Conservation (phyloP, 1,140 invertebrate genomes). For the Drosophila auraria region DNA sequence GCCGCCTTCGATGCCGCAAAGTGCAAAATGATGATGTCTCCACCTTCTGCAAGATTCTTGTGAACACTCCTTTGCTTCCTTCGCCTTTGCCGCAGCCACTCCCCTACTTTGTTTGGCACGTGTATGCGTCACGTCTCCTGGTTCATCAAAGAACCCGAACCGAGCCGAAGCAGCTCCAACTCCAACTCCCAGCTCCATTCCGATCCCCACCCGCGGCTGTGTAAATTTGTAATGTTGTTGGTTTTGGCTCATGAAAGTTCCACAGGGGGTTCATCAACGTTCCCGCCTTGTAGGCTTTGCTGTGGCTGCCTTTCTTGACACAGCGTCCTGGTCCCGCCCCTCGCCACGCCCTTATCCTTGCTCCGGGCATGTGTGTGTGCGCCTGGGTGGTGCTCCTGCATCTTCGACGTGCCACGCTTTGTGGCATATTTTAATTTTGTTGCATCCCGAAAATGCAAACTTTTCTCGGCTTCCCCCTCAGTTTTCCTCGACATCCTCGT, state of each 20-base stretch:
- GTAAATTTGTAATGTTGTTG: conserved; percentile 65
- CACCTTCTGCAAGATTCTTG: conserved; percentile 14
- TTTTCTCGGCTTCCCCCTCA: conserved; percentile 41
- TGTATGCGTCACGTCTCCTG: conserved; percentile 56
- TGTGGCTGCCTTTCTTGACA: conserved; percentile 73
- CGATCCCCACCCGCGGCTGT: conserved; percentile 24
- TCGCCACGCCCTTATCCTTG: background rate
- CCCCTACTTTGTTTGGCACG: conserved; percentile 33
- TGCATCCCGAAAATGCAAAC: conserved; percentile 72
- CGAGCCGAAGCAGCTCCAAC: background rate
- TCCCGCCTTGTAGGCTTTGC: conserved; percentile 64
- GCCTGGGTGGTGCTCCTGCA: conserved; percentile 42
- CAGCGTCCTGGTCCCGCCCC: conserved; percentile 27
- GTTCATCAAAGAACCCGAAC: conserved; percentile 18
- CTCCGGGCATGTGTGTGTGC: conserved; percentile 13
- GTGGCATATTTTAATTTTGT: conserved; percentile 81
- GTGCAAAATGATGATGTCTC: conserved; percentile 57
- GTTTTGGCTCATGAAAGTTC: conserved; percentile 57
- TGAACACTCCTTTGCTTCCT: background rate
- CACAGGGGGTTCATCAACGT: conserved; percentile 54
- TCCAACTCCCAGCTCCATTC: background rate
- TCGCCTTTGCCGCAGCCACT: conserved; percentile 7
- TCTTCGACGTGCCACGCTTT: conserved; percentile 74
- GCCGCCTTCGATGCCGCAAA: conserved; percentile 26
- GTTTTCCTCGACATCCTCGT: conserved; percentile 2